Percentiles rank a stretch among this genome's conserved stretches.
Evolutionary conservation across 2,113 vertebrate genomes (phyloP).

Genomic region (Morone saxatilis): DNA sequence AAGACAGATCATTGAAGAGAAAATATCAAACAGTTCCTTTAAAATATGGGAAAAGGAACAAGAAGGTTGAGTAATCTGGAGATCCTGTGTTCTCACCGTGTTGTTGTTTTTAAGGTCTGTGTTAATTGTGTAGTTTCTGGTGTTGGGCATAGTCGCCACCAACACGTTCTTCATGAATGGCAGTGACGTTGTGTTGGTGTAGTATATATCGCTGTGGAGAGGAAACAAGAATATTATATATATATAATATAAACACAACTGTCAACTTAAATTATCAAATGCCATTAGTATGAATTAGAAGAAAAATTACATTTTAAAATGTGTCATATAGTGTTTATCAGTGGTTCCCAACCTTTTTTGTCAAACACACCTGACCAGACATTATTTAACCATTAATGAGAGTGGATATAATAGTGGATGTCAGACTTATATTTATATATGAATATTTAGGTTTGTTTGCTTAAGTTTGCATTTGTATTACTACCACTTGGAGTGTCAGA

Average conservation of each 20-base stretch:
- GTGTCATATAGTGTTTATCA: not conserved
- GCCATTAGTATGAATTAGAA: not conserved
- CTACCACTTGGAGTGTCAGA: no score
- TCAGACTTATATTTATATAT: no score
- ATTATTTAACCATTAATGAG: no score
- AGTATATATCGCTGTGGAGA: conserved; percentile 87
- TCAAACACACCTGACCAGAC: not conserved
- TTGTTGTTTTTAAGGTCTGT: conserved; percentile 42
- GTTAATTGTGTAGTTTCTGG: conserved; percentile 76
- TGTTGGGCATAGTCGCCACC: conserved; percentile 89
- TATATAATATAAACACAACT: not conserved
- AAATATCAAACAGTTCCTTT: not conserved
- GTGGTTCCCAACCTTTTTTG: not conserved
- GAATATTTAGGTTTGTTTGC: no score
- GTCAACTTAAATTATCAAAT: not conserved
- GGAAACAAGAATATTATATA: not conserved
- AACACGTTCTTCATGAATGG: conserved; percentile 91
- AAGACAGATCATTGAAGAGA: no score
- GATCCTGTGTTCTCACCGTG: conserved; percentile 62
- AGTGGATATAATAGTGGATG: no score
- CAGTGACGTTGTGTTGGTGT: conserved; percentile 74
- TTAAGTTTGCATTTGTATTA: no score
- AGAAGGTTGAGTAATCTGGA: not conserved
- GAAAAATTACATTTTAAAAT: not conserved
- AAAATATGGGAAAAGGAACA: not conserved